Evolutionary conservation across 2,888 invertebrate species (phyloP), one percentile per base, ranked within the genome.

Genomic region (Dryobotodes eremita): DNA sequence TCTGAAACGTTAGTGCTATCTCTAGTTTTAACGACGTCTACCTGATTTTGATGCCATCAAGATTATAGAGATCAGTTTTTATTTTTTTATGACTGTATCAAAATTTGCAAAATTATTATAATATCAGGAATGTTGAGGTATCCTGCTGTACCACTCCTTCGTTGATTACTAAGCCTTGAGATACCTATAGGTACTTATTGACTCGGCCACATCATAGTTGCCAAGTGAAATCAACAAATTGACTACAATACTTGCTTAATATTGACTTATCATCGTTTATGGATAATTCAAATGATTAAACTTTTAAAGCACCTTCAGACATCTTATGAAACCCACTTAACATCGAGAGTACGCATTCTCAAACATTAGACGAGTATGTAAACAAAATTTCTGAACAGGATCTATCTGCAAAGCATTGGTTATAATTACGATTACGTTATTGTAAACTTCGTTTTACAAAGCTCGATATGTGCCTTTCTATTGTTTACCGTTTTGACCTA

Each of bases 251-350:
- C 59, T 82, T 68, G 7, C 36, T 48, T 36, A 84, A 84, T 80
- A 80, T 72, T 83, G 66, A 75, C 73, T 59, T 62, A 69, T 62
- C 53, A 31, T 53, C 55, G 26, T 71, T 62, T 71, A 31, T 69
- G 66, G 64, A 84, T 61, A 74, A 75, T 83, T 85, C 76, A 76
- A 72, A 75, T 55, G 26, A 84, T 59, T 55, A 69, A 76, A 81
- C 76, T 80, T 84, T 68, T 50, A 55, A 71, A 85, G 71, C 62
- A 48, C 36, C 75, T 83, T 68, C 53, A 55, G 42, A 66, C 53
- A 59, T 80, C 76, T 85, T 81, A 76, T 81, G 82, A 83, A 81
- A 85, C 82, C 68, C 83, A 77, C 82, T 83, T 81, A 71, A 81
- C 71, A 82, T 55, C 71, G 59, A 85, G 64, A 76, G 85, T 82